Base-by-base conservation (phyloP, 1,140 invertebrate genomes). In the Maniola jurtina region DNA sequence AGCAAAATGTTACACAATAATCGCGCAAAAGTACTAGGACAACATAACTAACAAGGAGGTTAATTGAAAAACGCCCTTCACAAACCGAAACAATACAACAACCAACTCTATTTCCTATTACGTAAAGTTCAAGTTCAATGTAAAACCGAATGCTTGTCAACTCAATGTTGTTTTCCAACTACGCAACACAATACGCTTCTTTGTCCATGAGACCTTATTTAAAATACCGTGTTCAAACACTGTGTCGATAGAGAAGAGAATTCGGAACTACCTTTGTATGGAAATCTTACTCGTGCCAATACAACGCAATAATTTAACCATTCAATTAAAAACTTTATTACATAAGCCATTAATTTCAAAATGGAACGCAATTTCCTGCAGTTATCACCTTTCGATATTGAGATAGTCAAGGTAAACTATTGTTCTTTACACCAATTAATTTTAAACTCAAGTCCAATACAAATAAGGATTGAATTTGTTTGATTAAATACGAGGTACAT, bases 11-110 rank as follows among this genome's bases (percentile, higher is more conserved):
- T 42, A 48, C 56, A 52, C 57, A 47, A 36, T 71, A 59, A 72
- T 71, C 71, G 76, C 72, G 71, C 71, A 69, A 72, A 77, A 74
- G 72, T 80, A 83, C 81, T 69, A 83, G 81, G 79, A 70, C 58
- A 33, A 59, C 73, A 84, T 79, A 79, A 63, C 15, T 36, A 33
- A 35, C 60, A 40, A 54, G 70, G 40, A 70, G 54, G 66, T 66
- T 64, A 71, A 69, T 66, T 64, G 40, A 68, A 63, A 50, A 64
- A 58, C 58, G 71, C 61, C 67, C 66, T 69, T 64, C 45, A 61
- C 16, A 61, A 25, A 36, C 42, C n/a, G 14, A 15, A 9, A 16
- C n/a, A 38, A 38, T 38, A 15, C 2, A 15, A 35, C 34, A 33
- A 9, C 5, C 8, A 8, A 59, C 63, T 72, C 52, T 75, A 72